phyloP scores from a whole-genome alignment of 2,113 vertebrate genomes.

The Sporophila hypoxantha region DNA sequence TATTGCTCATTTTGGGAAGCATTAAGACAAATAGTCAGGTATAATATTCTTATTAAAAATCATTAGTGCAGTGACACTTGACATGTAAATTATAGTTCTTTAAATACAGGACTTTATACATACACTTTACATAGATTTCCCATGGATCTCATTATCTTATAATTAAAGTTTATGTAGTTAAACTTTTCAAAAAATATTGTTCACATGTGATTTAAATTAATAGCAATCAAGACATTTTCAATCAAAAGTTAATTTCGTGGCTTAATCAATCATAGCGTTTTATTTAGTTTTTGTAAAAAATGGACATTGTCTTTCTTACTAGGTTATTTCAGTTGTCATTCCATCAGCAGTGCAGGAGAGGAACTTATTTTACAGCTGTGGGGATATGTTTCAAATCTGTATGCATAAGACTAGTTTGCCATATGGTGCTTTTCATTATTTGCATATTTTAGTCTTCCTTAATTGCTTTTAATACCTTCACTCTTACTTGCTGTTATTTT shows the following conservation, averaged over 20 bases:
- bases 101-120: not conserved
- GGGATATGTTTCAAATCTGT: conserved; percentile 28
- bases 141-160: not conserved
- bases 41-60: not conserved
- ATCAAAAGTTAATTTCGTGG: not conserved
- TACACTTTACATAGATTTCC: not conserved
- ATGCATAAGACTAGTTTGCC: conserved; percentile 16
- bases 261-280: not conserved
- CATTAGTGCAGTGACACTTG: not conserved
- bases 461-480: conserved; percentile 38
- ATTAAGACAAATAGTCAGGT: not conserved
- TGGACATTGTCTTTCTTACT: not conserved
- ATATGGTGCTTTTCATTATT: conserved; percentile 24
- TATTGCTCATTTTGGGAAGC: not conserved
- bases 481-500: conserved; percentile 21
- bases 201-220: not conserved
- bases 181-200: not conserved
- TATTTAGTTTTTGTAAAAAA: not conserved
- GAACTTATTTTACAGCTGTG: conserved; percentile 21
- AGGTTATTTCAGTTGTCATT: not conserved
- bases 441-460: conserved; percentile 58
- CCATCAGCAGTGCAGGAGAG: not conserved
- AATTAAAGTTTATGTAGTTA: not conserved
- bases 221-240: not conserved
- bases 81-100: not conserved